Conservation (phyloP, 2,113 vertebrate genomes). For the Pedionomus torquatus region DNA sequence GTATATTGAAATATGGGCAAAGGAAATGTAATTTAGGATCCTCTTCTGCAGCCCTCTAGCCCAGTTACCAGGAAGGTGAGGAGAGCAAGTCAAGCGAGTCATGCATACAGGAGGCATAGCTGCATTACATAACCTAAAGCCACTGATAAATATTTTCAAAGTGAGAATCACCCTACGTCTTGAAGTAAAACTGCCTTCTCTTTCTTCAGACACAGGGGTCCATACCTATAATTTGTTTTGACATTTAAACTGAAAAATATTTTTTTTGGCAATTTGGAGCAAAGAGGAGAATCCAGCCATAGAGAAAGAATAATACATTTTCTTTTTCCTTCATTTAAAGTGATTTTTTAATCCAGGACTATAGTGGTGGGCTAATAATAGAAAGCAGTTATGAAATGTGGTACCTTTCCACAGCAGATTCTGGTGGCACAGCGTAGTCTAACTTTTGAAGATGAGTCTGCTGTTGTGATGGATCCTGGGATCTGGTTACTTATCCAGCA, state of each 20-base stretch:
- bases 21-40: background rate
- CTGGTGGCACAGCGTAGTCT: background rate
- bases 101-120: background rate
- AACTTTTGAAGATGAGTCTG: background rate
- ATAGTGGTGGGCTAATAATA: background rate
- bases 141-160: background rate
- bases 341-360: background rate
- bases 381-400: background rate
- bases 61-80: background rate
- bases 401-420: background rate
- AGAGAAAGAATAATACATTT: background rate
- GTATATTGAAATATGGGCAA: background rate
- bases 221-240: background rate
- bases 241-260: background rate
- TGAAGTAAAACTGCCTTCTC: background rate
- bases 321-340: background rate
- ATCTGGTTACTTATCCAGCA: background rate
- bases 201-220: background rate
- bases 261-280: background rate
- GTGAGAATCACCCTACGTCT: background rate
- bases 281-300: background rate
- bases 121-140: background rate
- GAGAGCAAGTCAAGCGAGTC: background rate
- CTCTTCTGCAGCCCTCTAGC: background rate
- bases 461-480: background rate